Base-by-base conservation (phyloP, 2,888 invertebrate species). In the Eueremaeus valkanovi region DNA sequence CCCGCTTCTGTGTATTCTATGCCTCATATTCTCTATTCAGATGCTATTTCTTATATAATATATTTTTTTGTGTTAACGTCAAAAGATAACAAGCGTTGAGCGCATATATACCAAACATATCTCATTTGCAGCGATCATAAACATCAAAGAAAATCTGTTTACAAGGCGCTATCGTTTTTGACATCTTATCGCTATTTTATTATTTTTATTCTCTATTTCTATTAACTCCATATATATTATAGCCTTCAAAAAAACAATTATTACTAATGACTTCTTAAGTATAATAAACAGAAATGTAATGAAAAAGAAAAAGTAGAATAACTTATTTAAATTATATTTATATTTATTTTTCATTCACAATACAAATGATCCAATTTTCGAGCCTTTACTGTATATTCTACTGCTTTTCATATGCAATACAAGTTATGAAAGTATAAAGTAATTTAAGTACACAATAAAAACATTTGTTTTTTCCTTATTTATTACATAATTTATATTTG, bases 1-100 rank as follows among this genome's bases (percentile, higher is more conserved):
- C 63, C 63, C 63, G 63, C 63, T 63, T 63, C 63, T 63, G 63
- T 63, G 21, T 33, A 31, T 21, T 63, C 21, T 31, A n/a, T 31
- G 2, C 16, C 6, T 55, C 27, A 13, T 31, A 3, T 63, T 18
- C 27, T 63, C 18, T 63, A 18, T 63, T 63, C 36, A 21, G 13
- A 24, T 55, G 55, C 55, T 16, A 55, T 24, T 55, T 55, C 55
- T 24, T 55, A 27, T 45, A 45, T 27, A 55, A 27, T 55, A 24
- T n/a, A 24, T 33, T 18, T 31, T n/a, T 27, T 18, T 33, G 13
- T 63, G 21, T 33, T 63, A 33, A 63, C 36, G 63, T 63, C 63
- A 63, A 63, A 63, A 8, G 33, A 63, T 63, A 63, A 63, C 63
- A 63, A 63, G 33, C 63, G 33, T n/a, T 33, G 13, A 63, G 9